Evolutionary conservation across 1,140 invertebrate genomes (phyloP).

Genomic region (Saccostrea echinata): DNA sequence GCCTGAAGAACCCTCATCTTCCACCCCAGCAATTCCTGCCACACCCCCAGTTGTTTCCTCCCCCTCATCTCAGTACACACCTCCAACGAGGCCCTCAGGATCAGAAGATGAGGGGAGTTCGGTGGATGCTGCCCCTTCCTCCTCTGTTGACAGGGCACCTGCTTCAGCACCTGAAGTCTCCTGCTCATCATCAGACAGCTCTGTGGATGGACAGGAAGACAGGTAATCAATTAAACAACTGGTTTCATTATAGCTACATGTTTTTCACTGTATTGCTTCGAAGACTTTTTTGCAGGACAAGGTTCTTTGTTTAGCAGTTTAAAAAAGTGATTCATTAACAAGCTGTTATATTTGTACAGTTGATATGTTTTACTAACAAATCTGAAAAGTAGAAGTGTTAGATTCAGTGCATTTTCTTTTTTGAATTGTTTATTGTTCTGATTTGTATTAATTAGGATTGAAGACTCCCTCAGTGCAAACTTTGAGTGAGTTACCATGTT

Average conservation of each 20-base stretch:
- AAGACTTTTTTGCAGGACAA: too few species aligned
- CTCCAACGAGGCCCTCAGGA: neutral
- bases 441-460: constrained; percentile 42
- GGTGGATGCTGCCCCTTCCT: neutral
- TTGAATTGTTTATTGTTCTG: neutral
- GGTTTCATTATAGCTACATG: too few species aligned
- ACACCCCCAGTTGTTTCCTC: neutral
- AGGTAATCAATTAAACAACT: neutral
- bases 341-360: neutral
- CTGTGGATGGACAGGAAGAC: neutral
- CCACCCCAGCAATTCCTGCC: constrained; percentile 4
- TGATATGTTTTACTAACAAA: neutral
- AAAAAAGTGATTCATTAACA: neutral
- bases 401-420: neutral
- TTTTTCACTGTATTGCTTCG: too few species aligned
- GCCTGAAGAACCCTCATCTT: constrained; percentile 12
- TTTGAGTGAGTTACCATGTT: constrained; percentile 47
- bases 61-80: neutral
- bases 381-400: neutral
- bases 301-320: too few species aligned
- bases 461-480: constrained; percentile 43
- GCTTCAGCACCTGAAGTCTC: neutral
- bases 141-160: neutral
- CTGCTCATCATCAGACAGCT: neutral
- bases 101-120: neutral